Conservation (phyloP, 2,888 invertebrate genomes). For the Microplitis manilae region DNA sequence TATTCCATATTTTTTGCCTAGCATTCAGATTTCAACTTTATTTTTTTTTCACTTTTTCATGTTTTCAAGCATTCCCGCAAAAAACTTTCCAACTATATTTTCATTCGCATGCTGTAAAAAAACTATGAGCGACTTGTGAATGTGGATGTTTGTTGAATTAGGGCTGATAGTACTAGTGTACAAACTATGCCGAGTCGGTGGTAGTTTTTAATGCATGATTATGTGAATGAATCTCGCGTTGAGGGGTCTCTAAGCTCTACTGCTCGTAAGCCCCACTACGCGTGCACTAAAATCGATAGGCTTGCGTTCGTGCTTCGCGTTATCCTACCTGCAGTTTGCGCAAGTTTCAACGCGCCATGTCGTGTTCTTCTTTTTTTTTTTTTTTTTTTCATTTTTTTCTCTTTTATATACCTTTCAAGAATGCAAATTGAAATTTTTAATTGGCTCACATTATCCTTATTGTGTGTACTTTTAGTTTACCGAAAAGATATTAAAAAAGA, state of each 20-base stretch:
- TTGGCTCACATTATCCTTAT: neutral
- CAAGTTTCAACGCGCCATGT: slow-evolving; percentile 63
- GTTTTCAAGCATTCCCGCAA: slow-evolving; percentile 31
- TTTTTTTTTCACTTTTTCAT: slow-evolving; percentile 26
- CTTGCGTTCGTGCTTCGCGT: slow-evolving; percentile 65
- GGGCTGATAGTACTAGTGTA: slow-evolving; percentile 21
- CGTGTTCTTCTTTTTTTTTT: slow-evolving; percentile 28
- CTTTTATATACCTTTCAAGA: neutral
- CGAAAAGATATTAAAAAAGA: neutral
- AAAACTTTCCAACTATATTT: slow-evolving; percentile 29
- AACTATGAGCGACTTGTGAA: neutral
- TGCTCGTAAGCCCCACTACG: slow-evolving; percentile 53
- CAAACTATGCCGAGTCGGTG: neutral
- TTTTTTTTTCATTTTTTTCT: slow-evolving; percentile 1
- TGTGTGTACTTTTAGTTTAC: neutral
- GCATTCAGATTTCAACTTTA: slow-evolving; percentile 39
- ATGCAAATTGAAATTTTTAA: neutral
- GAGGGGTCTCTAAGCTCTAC: neutral
- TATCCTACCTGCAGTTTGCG: slow-evolving; percentile 66
- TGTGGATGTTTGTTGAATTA: neutral
- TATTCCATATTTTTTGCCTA: slow-evolving; percentile 33
- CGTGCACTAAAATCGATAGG: slow-evolving; percentile 63
- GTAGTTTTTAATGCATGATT: slow-evolving; percentile 19
- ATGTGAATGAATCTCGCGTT: slow-evolving; percentile 32
- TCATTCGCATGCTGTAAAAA: neutral